These are phyloP conservation scores for Chaetorhynchus papuensis DNA, from an alignment of 2,113 vertebrate species.

Conservation along the genomic window DNA sequence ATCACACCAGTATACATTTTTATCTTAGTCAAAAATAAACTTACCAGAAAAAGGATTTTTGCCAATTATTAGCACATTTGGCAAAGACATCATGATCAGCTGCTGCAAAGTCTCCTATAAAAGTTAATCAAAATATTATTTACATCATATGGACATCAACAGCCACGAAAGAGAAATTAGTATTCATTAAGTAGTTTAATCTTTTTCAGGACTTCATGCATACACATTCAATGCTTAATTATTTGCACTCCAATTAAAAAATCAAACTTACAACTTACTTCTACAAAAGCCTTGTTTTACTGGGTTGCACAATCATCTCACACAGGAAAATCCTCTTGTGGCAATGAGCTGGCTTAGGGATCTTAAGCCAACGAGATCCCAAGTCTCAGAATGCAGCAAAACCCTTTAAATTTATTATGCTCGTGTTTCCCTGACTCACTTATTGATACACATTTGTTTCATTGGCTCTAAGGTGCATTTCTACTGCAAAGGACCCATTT, in stretches of 20 bases:
- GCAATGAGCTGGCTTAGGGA: background rate
- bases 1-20: background rate
- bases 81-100: constrained; percentile 96
- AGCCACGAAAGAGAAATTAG: background rate
- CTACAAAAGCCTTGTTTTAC: background rate
- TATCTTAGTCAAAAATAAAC: constrained; percentile 54
- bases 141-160: background rate
- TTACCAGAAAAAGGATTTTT: constrained; percentile 90
- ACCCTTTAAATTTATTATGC: background rate
- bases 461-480: background rate
- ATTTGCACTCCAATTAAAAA: background rate
- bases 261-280: background rate
- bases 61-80: constrained; percentile 91
- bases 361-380: background rate
- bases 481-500: background rate
- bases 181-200: background rate
- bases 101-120: constrained; percentile 93
- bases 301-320: background rate
- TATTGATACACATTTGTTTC: background rate
- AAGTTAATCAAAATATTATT: constrained; percentile 41
- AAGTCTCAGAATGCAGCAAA: background rate
- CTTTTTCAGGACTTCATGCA: background rate
- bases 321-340: background rate
- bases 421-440: background rate
- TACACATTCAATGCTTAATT: background rate